A percentile compares a stretch with the other conserved stretches of the same genome.
Conservation (phyloP, 1,140 invertebrate species). For the Olivierus martensii region DNA sequence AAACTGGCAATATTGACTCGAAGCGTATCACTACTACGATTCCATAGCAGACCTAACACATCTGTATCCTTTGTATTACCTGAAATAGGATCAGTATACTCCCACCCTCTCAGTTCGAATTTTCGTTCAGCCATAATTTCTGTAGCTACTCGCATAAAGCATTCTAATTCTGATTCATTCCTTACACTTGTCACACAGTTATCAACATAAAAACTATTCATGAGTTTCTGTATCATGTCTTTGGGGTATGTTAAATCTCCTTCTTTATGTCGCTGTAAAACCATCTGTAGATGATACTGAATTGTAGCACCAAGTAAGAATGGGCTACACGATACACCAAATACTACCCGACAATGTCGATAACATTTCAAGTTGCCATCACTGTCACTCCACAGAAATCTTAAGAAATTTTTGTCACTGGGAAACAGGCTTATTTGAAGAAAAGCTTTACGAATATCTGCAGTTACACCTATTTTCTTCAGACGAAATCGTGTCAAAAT, state of each 20-base stretch:
- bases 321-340: too few species aligned
- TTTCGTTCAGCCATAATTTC: conserved; percentile 1
- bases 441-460: conserved; percentile 17
- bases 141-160: not conserved
- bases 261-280: not conserved
- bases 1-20: not conserved
- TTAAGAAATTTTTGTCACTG: too few species aligned
- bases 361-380: too few species aligned
- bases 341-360: too few species aligned
- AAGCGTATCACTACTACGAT: conserved; percentile 2
- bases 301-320: not conserved
- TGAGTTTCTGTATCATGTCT: not conserved
- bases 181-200: not conserved
- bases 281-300: not conserved
- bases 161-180: not conserved
- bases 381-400: too few species aligned
- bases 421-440: conserved; percentile 10
- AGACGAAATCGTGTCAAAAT: conserved; percentile 21
- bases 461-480: conserved; percentile 1
- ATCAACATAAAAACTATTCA: not conserved
- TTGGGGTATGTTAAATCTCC: not conserved
- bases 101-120: conserved; percentile 1
- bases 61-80: not conserved
- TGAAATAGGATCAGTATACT: not conserved
- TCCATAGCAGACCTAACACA: conserved; percentile 8